A percentile compares a stretch with the other conserved stretches of the same genome.
phyloP scores from a whole-genome alignment of 2,797 vertebrate genomes.

The Mico argentatus region DNA sequence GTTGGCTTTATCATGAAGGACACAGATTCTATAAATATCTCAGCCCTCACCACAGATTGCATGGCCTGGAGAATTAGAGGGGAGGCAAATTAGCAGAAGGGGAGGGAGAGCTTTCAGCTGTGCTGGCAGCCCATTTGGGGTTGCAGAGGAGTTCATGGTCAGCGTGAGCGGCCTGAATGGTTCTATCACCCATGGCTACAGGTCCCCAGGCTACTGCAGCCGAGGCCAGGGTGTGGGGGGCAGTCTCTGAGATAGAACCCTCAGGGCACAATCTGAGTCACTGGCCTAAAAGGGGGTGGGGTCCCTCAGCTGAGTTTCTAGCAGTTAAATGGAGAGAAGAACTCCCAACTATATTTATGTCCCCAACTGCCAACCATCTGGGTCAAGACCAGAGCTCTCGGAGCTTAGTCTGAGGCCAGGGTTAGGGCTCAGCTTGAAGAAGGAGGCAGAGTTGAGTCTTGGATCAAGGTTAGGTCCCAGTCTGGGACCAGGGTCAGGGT shows the following conservation, averaged over 20 bases:
- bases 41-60: slow-evolving; percentile 28
- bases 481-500: neutral
- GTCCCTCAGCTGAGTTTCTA: neutral
- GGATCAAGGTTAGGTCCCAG: neutral
- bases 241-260: neutral
- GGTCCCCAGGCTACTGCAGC: neutral
- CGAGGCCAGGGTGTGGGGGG: neutral
- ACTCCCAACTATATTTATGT: neutral
- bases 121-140: neutral
- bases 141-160: slow-evolving; percentile 9
- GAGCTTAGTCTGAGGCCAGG: neutral
- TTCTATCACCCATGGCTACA: neutral
- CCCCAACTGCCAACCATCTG: neutral
- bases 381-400: neutral
- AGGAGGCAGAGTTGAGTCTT: neutral
- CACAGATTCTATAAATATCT: slow-evolving; percentile 77
- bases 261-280: neutral
- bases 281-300: neutral
- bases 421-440: neutral
- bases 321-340: neutral
- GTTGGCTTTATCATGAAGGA: slow-evolving; percentile 68
- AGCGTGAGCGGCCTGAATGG: neutral
- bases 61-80: slow-evolving; percentile 39
- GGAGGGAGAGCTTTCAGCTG: neutral
- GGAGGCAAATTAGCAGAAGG: slow-evolving; percentile 51